phyloP scores from a whole-genome alignment of 2,888 invertebrate species.

The Leucoma salicis region DNA sequence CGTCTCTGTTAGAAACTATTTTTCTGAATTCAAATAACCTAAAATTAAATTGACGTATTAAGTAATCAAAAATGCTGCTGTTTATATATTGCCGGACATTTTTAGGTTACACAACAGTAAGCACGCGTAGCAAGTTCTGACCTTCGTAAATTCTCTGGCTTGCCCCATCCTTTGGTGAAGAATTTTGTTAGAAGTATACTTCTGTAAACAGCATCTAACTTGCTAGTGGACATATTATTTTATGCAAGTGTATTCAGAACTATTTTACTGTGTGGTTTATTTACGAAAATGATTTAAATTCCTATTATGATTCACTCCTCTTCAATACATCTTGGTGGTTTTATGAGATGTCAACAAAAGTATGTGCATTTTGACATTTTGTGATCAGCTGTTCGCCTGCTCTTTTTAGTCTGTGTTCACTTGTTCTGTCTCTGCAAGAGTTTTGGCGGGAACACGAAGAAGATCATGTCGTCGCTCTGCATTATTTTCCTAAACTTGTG shows the following conservation, averaged over 20 bases:
- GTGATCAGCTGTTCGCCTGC: slow-evolving; percentile 43
- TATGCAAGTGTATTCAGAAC: slow-evolving; percentile 29
- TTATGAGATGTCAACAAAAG: slow-evolving; percentile 32
- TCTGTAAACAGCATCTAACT: slow-evolving; percentile 91
- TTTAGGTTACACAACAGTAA: slow-evolving; percentile 36
- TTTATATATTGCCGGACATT: slow-evolving; percentile 9
- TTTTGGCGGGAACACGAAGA: no score
- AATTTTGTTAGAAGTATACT: slow-evolving; percentile 94
- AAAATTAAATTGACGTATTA: slow-evolving; percentile 45
- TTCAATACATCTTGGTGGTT: slow-evolving; percentile 53
- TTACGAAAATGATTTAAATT: slow-evolving; percentile 28
- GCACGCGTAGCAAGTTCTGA: slow-evolving; percentile 44
- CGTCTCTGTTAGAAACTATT: slow-evolving; percentile 90
- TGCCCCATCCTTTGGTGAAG: slow-evolving; percentile 98
- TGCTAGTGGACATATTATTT: slow-evolving; percentile 81
- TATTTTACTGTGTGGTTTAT: slow-evolving; percentile 27
- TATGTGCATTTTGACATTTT: slow-evolving; percentile 16
- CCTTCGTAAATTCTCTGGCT: slow-evolving; percentile 94
- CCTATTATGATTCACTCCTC: slow-evolving; percentile 27
- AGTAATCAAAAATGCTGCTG: slow-evolving; percentile 12
- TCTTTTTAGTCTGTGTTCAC: no score
- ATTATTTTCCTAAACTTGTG: no score
- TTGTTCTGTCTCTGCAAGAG: no score
- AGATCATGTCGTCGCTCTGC: no score
- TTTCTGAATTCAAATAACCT: slow-evolving; percentile 96